Percentiles rank a stretch among this genome's conserved stretches.
These are phyloP conservation scores for Drosophila fungiperda DNA, from an alignment of 2,888 invertebrate genomes.

Conservation along the genomic window DNA sequence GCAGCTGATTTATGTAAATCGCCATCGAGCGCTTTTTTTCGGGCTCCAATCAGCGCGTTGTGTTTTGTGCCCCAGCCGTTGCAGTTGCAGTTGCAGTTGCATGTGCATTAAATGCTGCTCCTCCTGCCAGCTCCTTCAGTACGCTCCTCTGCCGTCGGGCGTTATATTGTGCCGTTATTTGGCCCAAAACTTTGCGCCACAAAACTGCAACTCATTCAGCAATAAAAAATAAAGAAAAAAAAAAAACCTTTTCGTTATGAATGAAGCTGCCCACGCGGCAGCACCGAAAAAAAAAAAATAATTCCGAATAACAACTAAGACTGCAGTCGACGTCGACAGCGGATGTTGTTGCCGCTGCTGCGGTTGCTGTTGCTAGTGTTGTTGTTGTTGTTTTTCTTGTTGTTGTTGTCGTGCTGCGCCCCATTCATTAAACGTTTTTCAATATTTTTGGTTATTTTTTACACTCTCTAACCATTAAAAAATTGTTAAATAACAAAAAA, in stretches of 20 bases:
- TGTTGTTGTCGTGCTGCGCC: constrained; percentile 51
- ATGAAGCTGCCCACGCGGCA: constrained; percentile 75
- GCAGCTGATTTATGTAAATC: constrained; percentile 80
- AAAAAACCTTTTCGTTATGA: constrained; percentile 66
- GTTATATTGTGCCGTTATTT: constrained; percentile 60
- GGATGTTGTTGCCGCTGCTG: constrained; percentile 59
- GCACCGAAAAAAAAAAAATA: constrained; percentile 34
- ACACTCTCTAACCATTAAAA: constrained; percentile 3
- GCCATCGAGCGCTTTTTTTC: constrained; percentile 41
- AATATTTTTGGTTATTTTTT: constrained; percentile 29
- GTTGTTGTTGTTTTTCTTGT: constrained; percentile 6
- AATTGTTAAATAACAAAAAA: background rate
- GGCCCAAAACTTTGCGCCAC: constrained; percentile 56
- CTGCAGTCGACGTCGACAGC: constrained; percentile 60
- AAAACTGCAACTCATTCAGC: constrained; percentile 76
- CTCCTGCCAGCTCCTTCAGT: constrained; percentile 36
- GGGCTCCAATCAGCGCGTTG: constrained; percentile 58
- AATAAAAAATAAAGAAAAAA: constrained; percentile 31
- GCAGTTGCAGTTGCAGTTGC: constrained; percentile 13
- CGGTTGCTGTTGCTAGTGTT: constrained; percentile 6
- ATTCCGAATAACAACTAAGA: constrained; percentile 19
- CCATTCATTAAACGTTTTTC: constrained; percentile 67
- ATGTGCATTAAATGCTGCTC: constrained; percentile 38
- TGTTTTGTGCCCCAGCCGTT: constrained; percentile 17
- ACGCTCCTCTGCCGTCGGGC: constrained; percentile 24